Percentiles rank a stretch among this genome's conserved stretches.
These are phyloP conservation scores for Tetragnatha montana DNA, from an alignment of 2,888 invertebrate species.

Conservation along the genomic window DNA sequence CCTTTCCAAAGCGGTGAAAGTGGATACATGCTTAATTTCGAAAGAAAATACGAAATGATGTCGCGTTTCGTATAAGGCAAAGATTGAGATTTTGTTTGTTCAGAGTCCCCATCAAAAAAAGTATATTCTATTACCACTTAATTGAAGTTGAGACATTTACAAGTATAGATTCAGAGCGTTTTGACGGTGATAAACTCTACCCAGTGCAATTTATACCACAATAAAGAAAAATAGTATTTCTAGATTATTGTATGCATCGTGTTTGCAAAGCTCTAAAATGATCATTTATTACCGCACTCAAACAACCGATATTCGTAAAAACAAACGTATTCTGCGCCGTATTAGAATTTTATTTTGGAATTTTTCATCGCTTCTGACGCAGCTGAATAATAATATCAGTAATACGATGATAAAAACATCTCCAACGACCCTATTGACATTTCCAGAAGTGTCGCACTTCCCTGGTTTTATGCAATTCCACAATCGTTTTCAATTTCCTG, in stretches of 20 bases:
- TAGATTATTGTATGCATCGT: background rate
- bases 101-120: no score
- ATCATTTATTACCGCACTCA: slow-evolving; percentile 7
- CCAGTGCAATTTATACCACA: background rate
- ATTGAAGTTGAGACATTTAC: background rate
- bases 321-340: background rate
- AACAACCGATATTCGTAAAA: background rate
- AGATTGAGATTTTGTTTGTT: no score
- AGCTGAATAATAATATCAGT: slow-evolving; percentile 15
- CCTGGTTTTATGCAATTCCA: slow-evolving; percentile 7
- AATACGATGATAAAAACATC: background rate
- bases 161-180: background rate
- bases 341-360: slow-evolving; percentile 1
- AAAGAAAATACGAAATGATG: no score
- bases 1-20: no score
- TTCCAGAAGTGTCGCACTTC: background rate
- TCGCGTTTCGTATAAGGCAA: no score
- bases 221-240: background rate
- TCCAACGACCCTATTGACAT: background rate
- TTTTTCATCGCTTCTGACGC: slow-evolving; percentile 1
- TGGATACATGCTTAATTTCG: no score
- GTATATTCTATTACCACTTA: background rate
- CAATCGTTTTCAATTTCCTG: slow-evolving; percentile 16
- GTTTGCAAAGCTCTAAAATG: background rate
- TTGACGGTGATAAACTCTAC: background rate